phyloP scores from a whole-genome alignment of 2,113 vertebrate species.

The Dolichotis patagonum region DNA sequence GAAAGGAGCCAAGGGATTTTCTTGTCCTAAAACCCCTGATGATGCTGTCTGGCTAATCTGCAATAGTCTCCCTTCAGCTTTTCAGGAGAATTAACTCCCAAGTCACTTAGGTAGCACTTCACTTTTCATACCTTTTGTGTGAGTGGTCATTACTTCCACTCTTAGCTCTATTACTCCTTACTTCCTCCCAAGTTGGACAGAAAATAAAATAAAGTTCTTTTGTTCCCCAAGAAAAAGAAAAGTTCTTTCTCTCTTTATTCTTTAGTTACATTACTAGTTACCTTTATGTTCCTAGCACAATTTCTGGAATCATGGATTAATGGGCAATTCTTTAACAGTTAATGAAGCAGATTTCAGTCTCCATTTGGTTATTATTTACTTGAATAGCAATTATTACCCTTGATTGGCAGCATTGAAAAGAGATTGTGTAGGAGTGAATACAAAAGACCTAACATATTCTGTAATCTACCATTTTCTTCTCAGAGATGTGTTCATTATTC shows the following conservation, averaged over 20 bases:
- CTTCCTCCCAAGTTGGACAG: not conserved
- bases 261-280: not conserved
- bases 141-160: not conserved
- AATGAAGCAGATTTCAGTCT: not conserved
- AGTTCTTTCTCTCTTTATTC: not conserved
- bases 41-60: not conserved
- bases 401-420: not conserved
- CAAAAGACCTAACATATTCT: not conserved
- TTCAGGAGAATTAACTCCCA: not conserved
- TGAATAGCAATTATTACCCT: not conserved
- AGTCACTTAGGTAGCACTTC: not conserved
- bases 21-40: not conserved
- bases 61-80: not conserved
- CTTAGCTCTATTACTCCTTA: not conserved
- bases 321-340: not conserved
- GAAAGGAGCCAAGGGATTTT: not conserved
- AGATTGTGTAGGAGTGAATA: not conserved
- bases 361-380: not conserved
- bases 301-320: not conserved
- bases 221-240: not conserved
- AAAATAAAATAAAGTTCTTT: conserved; percentile 19
- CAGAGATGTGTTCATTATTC: not conserved
- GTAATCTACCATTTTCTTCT: not conserved
- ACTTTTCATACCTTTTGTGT: not conserved
- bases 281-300: not conserved